Conservation (phyloP, 2,113 vertebrate genomes). For the Morone chrysops region DNA sequence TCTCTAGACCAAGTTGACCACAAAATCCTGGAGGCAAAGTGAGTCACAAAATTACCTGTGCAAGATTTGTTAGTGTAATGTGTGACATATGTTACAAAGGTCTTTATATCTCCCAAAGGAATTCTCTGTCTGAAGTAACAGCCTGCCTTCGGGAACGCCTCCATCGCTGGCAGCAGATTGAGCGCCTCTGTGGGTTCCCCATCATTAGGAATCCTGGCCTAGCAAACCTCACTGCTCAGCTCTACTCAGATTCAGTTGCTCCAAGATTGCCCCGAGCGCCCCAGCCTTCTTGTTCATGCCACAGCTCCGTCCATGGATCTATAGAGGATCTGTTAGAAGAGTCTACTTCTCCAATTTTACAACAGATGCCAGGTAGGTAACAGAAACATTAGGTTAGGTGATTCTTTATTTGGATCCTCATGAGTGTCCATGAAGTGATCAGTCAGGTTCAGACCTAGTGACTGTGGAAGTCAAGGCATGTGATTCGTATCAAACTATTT, state of each 20-base stretch:
- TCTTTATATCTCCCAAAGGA: constrained; percentile 82
- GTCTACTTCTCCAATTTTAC: constrained; percentile 56
- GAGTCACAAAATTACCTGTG: constrained; percentile 67
- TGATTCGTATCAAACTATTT: neutral
- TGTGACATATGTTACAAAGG: neutral
- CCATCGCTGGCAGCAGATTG: constrained; percentile 97
- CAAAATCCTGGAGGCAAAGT: constrained; percentile 98
- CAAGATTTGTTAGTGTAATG: neutral
- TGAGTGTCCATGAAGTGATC: neutral
- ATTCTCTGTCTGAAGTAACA: constrained; percentile 93
- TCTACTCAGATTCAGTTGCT: constrained; percentile 92
- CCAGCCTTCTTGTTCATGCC: constrained; percentile 88
- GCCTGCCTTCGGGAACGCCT: constrained; percentile 94
- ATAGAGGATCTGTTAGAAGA: constrained; percentile 92
- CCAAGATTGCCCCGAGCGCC: constrained; percentile 89
- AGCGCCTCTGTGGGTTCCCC: constrained; percentile 93
- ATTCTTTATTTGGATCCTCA: neutral
- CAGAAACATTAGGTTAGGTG: neutral
- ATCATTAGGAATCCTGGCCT: constrained; percentile 93
- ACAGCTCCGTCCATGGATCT: constrained; percentile 83
- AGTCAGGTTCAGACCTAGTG: neutral
- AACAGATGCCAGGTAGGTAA: constrained; percentile 75
- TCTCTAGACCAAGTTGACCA: constrained; percentile 97
- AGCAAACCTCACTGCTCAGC: constrained; percentile 90
- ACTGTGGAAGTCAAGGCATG: neutral